Base-by-base conservation (phyloP, 2,113 vertebrate genomes). In the Mirza zaza region DNA sequence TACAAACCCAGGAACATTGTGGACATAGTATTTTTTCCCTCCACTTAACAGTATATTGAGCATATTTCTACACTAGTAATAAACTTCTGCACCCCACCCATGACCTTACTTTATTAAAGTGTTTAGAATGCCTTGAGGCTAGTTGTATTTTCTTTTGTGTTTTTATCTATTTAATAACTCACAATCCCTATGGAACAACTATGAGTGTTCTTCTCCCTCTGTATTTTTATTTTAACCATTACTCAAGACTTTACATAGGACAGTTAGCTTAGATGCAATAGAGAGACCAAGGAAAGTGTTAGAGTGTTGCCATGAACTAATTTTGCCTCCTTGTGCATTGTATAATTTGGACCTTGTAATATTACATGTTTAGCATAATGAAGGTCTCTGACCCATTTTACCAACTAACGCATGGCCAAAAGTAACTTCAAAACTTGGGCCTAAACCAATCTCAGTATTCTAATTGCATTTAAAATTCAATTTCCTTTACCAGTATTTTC, bases 401-500 rank as follows among this genome's bases (percentile, higher is more conserved):
- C 84, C 82, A 75, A 21, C 84, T 81, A 29, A 93, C 77, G 4
- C 21, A 32, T 92, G 65, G n/a, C 71, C 55, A 73, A 76, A 77
- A 89, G 86, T 32, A 67, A 23, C 77, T 87, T 92, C 57, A 76
- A 71, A 81, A 34, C 76, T 92, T 61, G 39, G 34, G 39, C 84
- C 32, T 82, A 85, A 77, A 77, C 50, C 20, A 59, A 3, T 91
- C 48, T 79, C 0, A 0, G 70, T 79, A 8, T 88, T 95, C 55
- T 80, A 63, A 83, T 77, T 96, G 91, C 42, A 81, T 92, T 91
- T 95, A 42, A 71, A 85, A 84, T 84, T 91, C 4, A 6, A 45
- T 87, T 95, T 93, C 75, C 96, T 67, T 71, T 59, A 88, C 80
- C 15, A 36, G 21, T 87, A 29, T 95, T 96, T 80, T 95, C 77